These are phyloP conservation scores for Psix sp. DNA, from an alignment of 1,140 invertebrate species.

Conservation along the genomic window DNA sequence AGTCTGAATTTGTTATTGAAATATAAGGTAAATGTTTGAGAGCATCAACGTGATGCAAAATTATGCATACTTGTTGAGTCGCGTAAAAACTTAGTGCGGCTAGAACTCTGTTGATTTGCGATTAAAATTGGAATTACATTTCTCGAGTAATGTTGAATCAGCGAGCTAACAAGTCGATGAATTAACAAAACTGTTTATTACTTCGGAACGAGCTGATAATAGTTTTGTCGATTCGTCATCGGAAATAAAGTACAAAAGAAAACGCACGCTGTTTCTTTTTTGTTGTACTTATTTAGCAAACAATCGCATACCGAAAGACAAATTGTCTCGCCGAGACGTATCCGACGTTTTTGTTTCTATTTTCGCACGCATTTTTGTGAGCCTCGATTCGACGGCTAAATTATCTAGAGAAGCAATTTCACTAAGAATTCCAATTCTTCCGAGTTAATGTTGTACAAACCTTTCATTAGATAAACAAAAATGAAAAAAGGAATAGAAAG, in stretches of 20 bases:
- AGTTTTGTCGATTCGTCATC: conserved; percentile 14
- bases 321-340: conserved; percentile 24
- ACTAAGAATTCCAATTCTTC: conserved; percentile 47
- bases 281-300: conserved; percentile 12
- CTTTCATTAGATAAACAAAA: conserved; percentile 20
- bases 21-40: conserved; percentile 1
- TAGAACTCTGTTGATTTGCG: conserved; percentile 41
- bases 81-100: not conserved
- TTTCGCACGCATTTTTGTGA: conserved; percentile 30
- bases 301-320: conserved; percentile 21
- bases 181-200: conserved; percentile 30
- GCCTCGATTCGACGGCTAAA: conserved; percentile 42
- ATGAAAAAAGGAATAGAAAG: not conserved
- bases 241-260: conserved; percentile 14
- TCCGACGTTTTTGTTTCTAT: conserved; percentile 16
- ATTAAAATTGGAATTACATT: conserved; percentile 23
- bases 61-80: conserved; percentile 1
- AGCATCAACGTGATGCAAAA: conserved; percentile 1
- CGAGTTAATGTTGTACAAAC: conserved; percentile 49
- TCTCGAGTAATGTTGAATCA: conserved; percentile 15
- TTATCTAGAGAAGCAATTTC: conserved; percentile 52
- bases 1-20: conserved; percentile 10
- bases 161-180: conserved; percentile 28
- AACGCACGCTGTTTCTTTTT: conserved; percentile 13
- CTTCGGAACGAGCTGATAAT: conserved; percentile 13